Percentiles rank a stretch among this genome's conserved stretches.
Conservation (phyloP, 2,113 vertebrate species). For the Puffinus mauretanicus region DNA sequence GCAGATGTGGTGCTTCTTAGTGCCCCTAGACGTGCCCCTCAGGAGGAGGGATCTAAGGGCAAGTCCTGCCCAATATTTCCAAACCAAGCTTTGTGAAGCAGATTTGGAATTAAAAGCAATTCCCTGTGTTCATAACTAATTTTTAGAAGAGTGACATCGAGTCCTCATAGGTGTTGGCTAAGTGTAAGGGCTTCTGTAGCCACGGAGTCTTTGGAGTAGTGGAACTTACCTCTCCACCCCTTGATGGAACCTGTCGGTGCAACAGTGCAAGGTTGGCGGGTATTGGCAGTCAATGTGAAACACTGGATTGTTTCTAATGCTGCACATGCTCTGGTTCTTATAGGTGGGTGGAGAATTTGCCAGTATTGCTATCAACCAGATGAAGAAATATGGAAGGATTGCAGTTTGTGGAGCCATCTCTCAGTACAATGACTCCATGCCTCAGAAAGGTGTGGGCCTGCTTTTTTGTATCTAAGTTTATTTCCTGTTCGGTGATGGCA, state of each 20-base stretch:
- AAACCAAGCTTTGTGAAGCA: neutral
- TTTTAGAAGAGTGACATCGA: neutral
- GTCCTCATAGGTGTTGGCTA: neutral
- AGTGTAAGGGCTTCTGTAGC: neutral
- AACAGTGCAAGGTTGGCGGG: neutral
- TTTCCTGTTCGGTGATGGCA: neutral
- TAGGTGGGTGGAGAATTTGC: conserved; percentile 88
- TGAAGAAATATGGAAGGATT: conserved; percentile 86
- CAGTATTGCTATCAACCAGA: conserved; percentile 77
- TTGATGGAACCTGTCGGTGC: neutral
- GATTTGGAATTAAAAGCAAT: neutral
- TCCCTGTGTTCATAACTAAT: neutral
- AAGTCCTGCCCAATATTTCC: neutral
- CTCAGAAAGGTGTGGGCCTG: conserved; percentile 76
- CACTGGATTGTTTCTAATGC: neutral
- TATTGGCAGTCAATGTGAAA: neutral
- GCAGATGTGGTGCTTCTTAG: neutral
- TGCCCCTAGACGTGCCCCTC: neutral
- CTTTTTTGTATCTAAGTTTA: neutral
- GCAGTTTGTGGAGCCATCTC: conserved; percentile 87
- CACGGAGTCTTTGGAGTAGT: neutral
- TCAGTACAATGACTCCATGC: conserved; percentile 75
- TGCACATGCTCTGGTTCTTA: neutral
- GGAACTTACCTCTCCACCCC: neutral
- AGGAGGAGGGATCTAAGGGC: neutral